phyloP scores from a whole-genome alignment of 2,888 invertebrate genomes.

The Limenitis camilla region DNA sequence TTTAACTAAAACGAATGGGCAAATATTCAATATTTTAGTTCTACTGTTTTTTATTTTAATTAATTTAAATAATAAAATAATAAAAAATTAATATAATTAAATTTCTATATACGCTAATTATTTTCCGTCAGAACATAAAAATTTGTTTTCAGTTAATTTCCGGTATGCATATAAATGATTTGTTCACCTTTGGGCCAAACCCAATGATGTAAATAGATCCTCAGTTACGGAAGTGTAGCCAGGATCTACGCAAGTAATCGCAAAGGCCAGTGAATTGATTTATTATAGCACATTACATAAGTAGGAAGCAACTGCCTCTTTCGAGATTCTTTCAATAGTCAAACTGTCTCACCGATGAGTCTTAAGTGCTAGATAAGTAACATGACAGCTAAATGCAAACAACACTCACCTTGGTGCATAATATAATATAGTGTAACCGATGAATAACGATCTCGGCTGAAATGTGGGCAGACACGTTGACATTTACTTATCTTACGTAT shows the following conservation, averaged over 20 bases:
- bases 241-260: conserved; percentile 16
- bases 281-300: conserved; percentile 18
- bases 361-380: conserved; percentile 43
- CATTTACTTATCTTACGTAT: conserved; percentile 57
- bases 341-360: conserved; percentile 29
- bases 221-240: conserved; percentile 19
- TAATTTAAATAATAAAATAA: too few relatives aligned
- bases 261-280: conserved; percentile 25
- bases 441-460: conserved; percentile 47
- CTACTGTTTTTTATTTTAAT: too few relatives aligned
- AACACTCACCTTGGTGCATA: conserved; percentile 30
- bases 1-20: too few relatives aligned
- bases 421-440: conserved; percentile 28
- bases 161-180: conserved; percentile 3
- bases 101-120: too few relatives aligned
- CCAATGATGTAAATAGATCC: conserved; percentile 19
- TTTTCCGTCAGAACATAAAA: neutral
- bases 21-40: too few relatives aligned
- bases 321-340: conserved; percentile 25
- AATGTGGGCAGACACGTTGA: conserved; percentile 59
- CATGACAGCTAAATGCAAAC: conserved; percentile 51
- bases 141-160: conserved; percentile 4
- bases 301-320: conserved; percentile 21
- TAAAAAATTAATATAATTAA: too few relatives aligned
- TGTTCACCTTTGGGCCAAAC: conserved; percentile 16